phyloP scores from a whole-genome alignment of 2,888 invertebrate species.

The Sylvicola cinctus region DNA sequence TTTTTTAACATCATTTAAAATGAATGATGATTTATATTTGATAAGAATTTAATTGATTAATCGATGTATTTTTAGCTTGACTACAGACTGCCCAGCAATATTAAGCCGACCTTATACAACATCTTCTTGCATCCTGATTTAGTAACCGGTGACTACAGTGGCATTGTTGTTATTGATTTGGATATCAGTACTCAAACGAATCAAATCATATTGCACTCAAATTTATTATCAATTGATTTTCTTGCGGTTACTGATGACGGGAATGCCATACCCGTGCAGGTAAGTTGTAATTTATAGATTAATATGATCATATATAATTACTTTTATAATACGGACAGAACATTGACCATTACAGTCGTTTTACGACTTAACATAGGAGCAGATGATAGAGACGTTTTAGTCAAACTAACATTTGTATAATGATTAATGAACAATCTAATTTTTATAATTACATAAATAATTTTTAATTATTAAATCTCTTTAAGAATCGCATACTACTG shows the following conservation, averaged over 20 bases:
- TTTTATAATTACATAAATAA: too few relatives aligned
- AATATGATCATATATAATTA: too few relatives aligned
- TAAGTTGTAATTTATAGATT: too few relatives aligned
- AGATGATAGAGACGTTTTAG: too few relatives aligned
- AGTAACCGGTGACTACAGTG: slow-evolving; percentile 31
- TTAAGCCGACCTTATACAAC: slow-evolving; percentile 44
- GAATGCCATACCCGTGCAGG: slow-evolving; percentile 10
- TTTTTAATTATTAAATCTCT: too few relatives aligned
- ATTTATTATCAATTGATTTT: slow-evolving; percentile 29
- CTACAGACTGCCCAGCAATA: slow-evolving; percentile 32
- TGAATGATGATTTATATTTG: not conserved
- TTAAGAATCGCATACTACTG: too few relatives aligned
- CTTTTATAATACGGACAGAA: too few relatives aligned
- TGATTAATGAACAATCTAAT: too few relatives aligned
- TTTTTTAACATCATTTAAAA: too few relatives aligned
- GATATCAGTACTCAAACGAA: slow-evolving; percentile 24
- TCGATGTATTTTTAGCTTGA: slow-evolving; percentile 8
- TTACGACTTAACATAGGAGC: too few relatives aligned
- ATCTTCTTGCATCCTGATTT: slow-evolving; percentile 44
- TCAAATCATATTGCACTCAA: slow-evolving; percentile 36
- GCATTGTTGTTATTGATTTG: slow-evolving; percentile 31
- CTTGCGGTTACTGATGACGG: slow-evolving; percentile 10
- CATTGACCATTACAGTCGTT: too few relatives aligned
- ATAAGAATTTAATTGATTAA: not conserved
- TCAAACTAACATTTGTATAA: too few relatives aligned